Evolutionary conservation across 2,888 invertebrate species (phyloP).

Genomic region (Ichneumoninae sp.): DNA sequence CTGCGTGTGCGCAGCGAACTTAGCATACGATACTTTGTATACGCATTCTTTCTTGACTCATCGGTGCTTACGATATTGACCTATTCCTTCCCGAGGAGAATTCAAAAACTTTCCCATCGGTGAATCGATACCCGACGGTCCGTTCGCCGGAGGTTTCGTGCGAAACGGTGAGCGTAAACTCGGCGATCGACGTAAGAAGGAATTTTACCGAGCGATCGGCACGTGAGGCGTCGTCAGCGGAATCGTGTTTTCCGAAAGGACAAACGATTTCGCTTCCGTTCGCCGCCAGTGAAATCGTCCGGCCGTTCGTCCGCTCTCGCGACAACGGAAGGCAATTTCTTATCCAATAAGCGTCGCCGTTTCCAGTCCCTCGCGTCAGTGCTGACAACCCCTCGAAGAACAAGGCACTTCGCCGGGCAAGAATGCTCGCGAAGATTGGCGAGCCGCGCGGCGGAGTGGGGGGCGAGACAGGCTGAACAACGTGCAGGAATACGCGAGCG

Average conservation of each 20-base stretch:
- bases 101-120: neutral
- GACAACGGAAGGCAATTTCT: slow-evolving; percentile 11
- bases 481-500: neutral
- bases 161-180: neutral
- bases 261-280: neutral
- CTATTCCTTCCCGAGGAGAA: neutral
- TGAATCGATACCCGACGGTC: neutral
- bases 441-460: too few relatives aligned
- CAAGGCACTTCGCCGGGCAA: neutral
- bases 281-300: neutral
- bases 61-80: slow-evolving; percentile 15
- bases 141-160: neutral
- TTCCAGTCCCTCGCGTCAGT: slow-evolving; percentile 12
- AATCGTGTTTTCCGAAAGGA: neutral
- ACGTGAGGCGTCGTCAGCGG: neutral
- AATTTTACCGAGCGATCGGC: neutral
- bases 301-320: neutral
- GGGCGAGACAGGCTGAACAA: neutral
- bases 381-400: slow-evolving; percentile 16
- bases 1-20: neutral
- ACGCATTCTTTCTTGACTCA: slow-evolving; percentile 57
- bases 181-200: neutral
- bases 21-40: neutral
- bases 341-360: slow-evolving; percentile 9
- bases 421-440: neutral